Base-by-base conservation (phyloP, 2,797 vertebrate genomes). In the Antrozous pallidus region DNA sequence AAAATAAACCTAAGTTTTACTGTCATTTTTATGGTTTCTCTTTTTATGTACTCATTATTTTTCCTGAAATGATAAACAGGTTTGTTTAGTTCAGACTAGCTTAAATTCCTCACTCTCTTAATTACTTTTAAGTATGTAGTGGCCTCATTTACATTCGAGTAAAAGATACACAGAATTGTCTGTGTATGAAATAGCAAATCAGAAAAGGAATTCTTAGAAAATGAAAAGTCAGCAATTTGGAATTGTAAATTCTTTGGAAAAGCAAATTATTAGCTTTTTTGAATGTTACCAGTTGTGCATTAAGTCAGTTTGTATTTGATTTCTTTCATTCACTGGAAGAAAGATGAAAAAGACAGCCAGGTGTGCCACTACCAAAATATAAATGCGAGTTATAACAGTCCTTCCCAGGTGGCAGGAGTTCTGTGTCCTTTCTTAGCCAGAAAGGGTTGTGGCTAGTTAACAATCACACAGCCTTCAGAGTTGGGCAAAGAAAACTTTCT, bases 251-350 rank as follows among this genome's bases (percentile, higher is more conserved):
- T 97, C 95, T 93, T 96, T 96, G 81, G 38, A 54, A 95, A 96
- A 94, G 94, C 75, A 95, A 97, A 97, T 96, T 94, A 95, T 89
- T 96, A 95, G 75, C 88, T 94, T 96, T 65, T 95, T 96, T 95
- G 88, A 97, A 88, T 93, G 45, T 80, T 91, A 71, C 51, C 70
- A 67, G 71, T 97, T 95, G 81, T 77, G 69, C 9, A 16, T 79
- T n/a, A 90, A 89, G 69, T 96, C 93, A 93, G 82, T 91, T 95
- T 95, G 71, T 95, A 82, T 95, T 97, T 90, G 95, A 96, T 95
- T 95, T 95, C 70, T 88, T 92, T 89, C 93, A 86, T 93, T 96
- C 85, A 90, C 63, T 95, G 75, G 80, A 91, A 92, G 86, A 94
- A 83, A 90, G 84, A 83, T 40, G 94, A 89, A 91, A 83, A 86